Base-by-base conservation (phyloP, 1,140 invertebrate genomes). In the Tenebrio molitor region DNA sequence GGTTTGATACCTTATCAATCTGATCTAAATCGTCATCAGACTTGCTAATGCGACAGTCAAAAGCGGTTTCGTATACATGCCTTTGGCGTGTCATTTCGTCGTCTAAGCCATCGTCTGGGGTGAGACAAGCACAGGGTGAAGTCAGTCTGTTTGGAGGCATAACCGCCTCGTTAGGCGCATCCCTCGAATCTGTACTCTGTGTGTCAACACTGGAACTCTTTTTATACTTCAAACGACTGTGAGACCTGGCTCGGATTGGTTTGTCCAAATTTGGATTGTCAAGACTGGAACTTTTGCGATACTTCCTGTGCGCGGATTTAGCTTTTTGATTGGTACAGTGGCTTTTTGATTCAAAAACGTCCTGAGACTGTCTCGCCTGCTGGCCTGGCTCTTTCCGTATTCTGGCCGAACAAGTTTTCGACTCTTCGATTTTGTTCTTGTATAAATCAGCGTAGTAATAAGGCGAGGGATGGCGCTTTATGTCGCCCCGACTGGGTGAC, bases 51-150 rank as follows among this genome's bases (percentile, higher is more conserved):
- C 93, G 93, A 81, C 92, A 94, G 82, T 95, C 94, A 83, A 95
- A 95, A 36, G 94, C 94, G 33, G 94, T 95, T 83, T 95, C 94
- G 80, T 95, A 95, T 23, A 95, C 87, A 81, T 92, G 92, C 76
- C 91, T 87, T 77, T 91, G 89, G 80, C 87, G 88, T 76, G 89
- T 86, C 91, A 91, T 91, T 79, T 87, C 84, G 82, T 84, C 86
- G 34, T 84, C 78, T 79, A 82, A 64, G 66, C 75, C 75, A 75
- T 80, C 73, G 4, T 79, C 46, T n/a, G 12, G 65, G 16, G 25
- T 72, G 80, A 69, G 82, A 83, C 36, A 84, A 33, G 72, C 82
- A 78, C 79, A 84, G 78, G 67, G 84, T 79, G 33, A 84, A 69
- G 84, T 67, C 25, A 85, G 76, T 66, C 84, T 80, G 82, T 84